Base-by-base conservation (phyloP, 2,113 vertebrate genomes). In the Galemys pyrenaicus region DNA sequence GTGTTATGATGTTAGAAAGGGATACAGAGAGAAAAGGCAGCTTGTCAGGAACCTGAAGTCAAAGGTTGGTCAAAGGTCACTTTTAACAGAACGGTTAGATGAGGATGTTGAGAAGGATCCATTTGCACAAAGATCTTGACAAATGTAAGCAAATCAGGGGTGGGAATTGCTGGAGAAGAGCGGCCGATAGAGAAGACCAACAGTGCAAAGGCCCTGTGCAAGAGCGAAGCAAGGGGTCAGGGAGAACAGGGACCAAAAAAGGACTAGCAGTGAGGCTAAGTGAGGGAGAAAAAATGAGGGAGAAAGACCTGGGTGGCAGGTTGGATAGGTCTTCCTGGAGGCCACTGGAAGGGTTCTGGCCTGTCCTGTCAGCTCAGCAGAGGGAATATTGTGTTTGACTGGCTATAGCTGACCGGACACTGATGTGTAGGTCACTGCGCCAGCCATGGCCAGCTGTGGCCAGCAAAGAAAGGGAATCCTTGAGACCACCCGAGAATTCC, bases 271-370 rank as follows among this genome's bases (percentile, higher is more conserved):
- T 0, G 24, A 2, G 5, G 9, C 30, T 11, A 1, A 2, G 8
- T 6, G 7, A 13, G 51, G 13, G 8, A 24, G n/a, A 0, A 17
- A 15, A 6, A 6, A 30, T 19, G 7, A 8, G 24, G 26, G 11
- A 4, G 10, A 11, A 13, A 49, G 10, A 11, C 2, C 46, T 11
- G 35, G 6, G 16, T 28, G 37, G 56, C 37, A 20, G 70, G 5
- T 9, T 0, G 0, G 0, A 0, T 5, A 9, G 62, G 46, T 26
- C 32, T 3, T 11, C 5, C 0, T 39, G 19, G 32, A 81, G n/a
- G 65, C 16, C 41, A 1, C 15, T 4, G 16, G 30, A 28, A 73
- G 65, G 60, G 62, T 41, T 15, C 13, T 0, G 3, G 60, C 26
- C 39, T n/a, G 30, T 46, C 51, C n/a, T n/a, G n/a, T n/a, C n/a